Evolutionary conservation across 1,140 invertebrate species (phyloP), one percentile per base, ranked within the genome.

Genomic region (Drosophila lacertosa): DNA sequence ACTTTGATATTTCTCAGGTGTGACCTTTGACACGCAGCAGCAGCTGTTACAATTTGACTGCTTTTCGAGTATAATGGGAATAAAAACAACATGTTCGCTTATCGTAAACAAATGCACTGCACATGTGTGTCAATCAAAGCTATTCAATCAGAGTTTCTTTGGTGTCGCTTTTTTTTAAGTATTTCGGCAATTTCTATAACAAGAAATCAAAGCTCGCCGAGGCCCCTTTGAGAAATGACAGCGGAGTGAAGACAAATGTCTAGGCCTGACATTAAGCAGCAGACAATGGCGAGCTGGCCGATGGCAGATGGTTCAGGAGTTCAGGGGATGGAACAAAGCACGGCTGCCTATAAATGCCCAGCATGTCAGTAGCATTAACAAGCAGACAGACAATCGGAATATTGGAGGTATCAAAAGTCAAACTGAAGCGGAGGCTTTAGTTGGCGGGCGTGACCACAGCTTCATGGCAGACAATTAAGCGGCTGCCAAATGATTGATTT

Each of bases 401-500:
- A 39, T 40, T 20, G 44, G 37, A 33, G 18, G 47, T 60, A 72
- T 57, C 44, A 62, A 57, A 44, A 55, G 37, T 47, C 40, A 72
- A 72, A 60, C 39, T 45, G n/a, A 29, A 47, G 44, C 29, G 42
- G 42, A n/a, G n/a, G 35, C 53, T 45, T 51, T 67, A 18, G 16
- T 7, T 35, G 1, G 53, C 70, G 70, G 82, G 77, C 59, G 77
- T 74, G 63, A 45, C 59, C 40, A 20, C 39, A 47, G 65, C 48
- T n/a, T n/a, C n/a, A 6, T 42, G 69, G 18, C 24, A 51, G 32
- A 68, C 77, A 82, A 88, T 88, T 88, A 88, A 77, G 44, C 63
- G 63, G 44, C 67, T 78, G 60, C 70, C 75, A 82, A 77, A 86
- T 89, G 82, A 88, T 88, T 88, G 82, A 88, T 88, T 89, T 78